Base-by-base conservation (phyloP, 2,797 vertebrate species). In the Malacoctenus gilli region DNA sequence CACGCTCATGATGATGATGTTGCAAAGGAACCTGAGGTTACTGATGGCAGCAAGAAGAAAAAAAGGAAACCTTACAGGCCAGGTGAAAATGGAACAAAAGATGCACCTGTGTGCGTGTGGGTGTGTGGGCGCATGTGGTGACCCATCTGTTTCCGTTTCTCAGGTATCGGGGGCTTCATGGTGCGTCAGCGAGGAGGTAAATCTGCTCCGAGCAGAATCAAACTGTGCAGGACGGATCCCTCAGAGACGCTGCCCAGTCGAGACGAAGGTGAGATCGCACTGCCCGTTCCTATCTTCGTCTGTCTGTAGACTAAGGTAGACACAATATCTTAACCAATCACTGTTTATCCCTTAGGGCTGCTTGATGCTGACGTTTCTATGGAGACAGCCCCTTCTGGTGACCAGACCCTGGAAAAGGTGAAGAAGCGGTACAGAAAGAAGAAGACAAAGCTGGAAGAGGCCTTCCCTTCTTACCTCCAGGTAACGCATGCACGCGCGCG, bases 91-190 rank as follows among this genome's bases (percentile, higher is more conserved):
- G 6, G 15, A 8, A 15, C 35, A 16, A 8, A 37, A 15, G 34
- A 36, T 14, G 15, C 13, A 5, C 14, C 4, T 28, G 5, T 28
- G 5, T 37, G 14, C 3, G 14, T 16, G 8, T 12, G 9, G 7
- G 3, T 32, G 9, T 32, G 2, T 28, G n/a, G n/a, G n/a, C n/a
- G n/a, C n/a, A n/a, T n/a, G n/a, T n/a, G n/a, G n/a, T n/a, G n/a
- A n/a, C n/a, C n/a, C n/a, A n/a, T n/a, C n/a, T 8, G 4, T 25
- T 4, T 25, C 23, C 23, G 4, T 12, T 2, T 14, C 35, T 42
- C 82, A 97, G 97, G 97, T 76, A 99, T 99, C 30, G 97, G 97
- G 47, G 97, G 97, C 19, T 99, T 99, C 81, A 99, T 98, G 96
- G 96, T 99, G 18, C 95, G 97, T n/a, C 97, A 99, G 87, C 93